A percentile compares a stretch with the other conserved stretches of the same genome.
These are phyloP conservation scores for Hapalemur alaotrensis DNA, from an alignment of 2,797 vertebrate species.

Conservation along the genomic window DNA sequence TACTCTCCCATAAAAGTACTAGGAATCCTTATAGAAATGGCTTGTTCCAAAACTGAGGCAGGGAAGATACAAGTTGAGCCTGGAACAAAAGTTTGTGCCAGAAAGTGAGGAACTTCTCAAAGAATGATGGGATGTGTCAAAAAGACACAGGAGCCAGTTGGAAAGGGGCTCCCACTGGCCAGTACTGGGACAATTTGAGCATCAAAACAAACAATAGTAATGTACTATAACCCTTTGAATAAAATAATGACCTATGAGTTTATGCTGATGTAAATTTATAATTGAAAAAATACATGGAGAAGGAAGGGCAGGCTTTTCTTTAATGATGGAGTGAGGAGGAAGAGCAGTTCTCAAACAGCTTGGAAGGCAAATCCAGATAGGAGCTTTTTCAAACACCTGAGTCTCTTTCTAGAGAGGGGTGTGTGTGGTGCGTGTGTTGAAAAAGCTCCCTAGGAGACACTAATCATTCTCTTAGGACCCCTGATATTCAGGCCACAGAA, in stretches of 20 bases:
- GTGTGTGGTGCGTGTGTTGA: not conserved
- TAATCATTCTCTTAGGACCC: not conserved
- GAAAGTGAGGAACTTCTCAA: constrained; percentile 35
- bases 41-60: not conserved
- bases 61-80: not conserved
- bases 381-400: not conserved
- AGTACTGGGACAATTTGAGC: not conserved
- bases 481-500: not conserved
- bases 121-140: not conserved
- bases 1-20: not conserved
- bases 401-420: not conserved
- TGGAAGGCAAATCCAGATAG: not conserved
- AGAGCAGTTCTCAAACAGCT: not conserved
- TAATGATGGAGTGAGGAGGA: not conserved
- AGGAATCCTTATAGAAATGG: not conserved
- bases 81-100: not conserved
- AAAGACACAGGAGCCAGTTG: not conserved
- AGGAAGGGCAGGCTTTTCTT: not conserved
- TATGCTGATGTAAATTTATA: not conserved
- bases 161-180: not conserved
- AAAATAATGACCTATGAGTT: not conserved
- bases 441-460: not conserved
- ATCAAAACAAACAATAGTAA: not conserved
- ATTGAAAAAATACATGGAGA: not conserved
- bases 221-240: not conserved